A percentile compares a stretch with the other conserved stretches of the same genome.
These are phyloP conservation scores for Myotis findleyi DNA, from an alignment of 2,797 vertebrate genomes.

Conservation along the genomic window DNA sequence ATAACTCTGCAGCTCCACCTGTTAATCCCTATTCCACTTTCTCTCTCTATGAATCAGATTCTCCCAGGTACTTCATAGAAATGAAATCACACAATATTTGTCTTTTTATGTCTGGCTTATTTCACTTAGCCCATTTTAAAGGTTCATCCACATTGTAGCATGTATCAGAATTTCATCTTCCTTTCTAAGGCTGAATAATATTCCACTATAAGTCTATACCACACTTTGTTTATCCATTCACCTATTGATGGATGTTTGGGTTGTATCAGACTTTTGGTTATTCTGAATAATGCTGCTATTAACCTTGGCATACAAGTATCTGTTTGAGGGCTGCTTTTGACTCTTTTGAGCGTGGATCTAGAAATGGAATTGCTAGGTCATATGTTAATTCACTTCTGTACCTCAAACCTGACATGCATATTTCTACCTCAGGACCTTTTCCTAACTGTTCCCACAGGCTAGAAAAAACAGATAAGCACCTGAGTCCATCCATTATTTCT, in stretches of 20 bases:
- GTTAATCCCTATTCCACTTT: background rate
- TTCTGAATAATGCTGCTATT: background rate
- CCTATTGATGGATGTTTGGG: background rate
- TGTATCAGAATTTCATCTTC: conserved; percentile 1
- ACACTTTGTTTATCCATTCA: background rate
- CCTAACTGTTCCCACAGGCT: background rate
- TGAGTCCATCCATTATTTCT: background rate
- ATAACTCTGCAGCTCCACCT: background rate
- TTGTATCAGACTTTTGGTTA: background rate
- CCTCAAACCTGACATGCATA: background rate
- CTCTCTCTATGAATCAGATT: background rate
- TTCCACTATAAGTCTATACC: background rate
- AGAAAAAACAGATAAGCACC: background rate
- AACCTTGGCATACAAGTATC: background rate
- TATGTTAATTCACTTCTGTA: background rate
- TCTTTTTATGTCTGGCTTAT: background rate
- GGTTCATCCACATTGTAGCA: background rate
- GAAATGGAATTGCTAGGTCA: background rate
- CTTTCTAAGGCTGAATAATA: background rate
- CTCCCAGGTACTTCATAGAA: background rate
- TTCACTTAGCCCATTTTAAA: background rate
- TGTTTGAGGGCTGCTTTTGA: background rate
- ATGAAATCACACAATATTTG: background rate
- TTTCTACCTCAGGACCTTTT: background rate
- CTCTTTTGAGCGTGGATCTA: background rate